Base-by-base conservation (phyloP, 2,888 invertebrate species). In the Globia sparganii region DNA sequence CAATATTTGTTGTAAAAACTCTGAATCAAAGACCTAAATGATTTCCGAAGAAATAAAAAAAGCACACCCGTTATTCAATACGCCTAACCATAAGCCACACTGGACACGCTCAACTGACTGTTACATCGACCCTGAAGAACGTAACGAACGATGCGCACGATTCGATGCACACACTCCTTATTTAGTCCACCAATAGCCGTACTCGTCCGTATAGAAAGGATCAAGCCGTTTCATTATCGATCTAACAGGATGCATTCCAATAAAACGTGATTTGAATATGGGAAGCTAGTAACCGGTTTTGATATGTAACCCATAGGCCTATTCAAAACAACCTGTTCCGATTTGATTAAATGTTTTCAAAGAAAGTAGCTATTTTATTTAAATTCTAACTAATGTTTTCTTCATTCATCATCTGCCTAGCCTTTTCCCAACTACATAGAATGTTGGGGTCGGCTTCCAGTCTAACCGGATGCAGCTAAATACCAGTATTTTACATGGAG, bases 51-150 rank as follows among this genome's bases (percentile, higher is more conserved):
- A 64, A 75, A 75, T 61, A 70, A 73, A 56, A 84, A 72, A 73
- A 34, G 4, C 62, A 53, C 64, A 81, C 65, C 85, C 82, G 85
- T 85, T 84, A 75, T 85, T 70, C 40, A 81, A 83, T 85, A 77
- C 75, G 65, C 28, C 72, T 85, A 81, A 84, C 82, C 75, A 81
- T 85, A 85, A 85, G 72, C 77, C 77, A 81, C 77, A 15, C 82
- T 62, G 86, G 85, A 87, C 85, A 92, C 90, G 92, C 91, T 90
- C 87, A 89, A 90, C 89, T 90, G 91, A 82, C 79, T 90, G 90
- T 93, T 93, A 91, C 91, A 89, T 92, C 91, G 92, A 91, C 93
- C 92, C 91, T 92, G 91, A 90, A 90, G 90, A 89, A 88, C 72
- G 80, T 87, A 90, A 77, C 86, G 80, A 85, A 75, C 87, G 84